phyloP scores from a whole-genome alignment of 1,140 invertebrate genomes.

The Scaptodrosophila lebanonensis region DNA sequence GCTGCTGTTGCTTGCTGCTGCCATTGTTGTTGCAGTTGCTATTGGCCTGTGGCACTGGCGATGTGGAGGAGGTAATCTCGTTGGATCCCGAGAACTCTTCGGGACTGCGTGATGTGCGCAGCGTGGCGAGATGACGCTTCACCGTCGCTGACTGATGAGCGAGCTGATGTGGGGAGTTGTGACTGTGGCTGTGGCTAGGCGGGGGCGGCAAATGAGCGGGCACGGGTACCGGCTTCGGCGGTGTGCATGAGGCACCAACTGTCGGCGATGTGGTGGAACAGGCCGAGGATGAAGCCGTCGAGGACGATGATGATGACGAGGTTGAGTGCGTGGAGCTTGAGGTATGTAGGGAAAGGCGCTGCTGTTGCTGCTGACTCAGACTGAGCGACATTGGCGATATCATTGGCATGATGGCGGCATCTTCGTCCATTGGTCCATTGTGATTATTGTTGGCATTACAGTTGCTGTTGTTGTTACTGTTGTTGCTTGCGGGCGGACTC shows the following conservation, averaged over 20 bases:
- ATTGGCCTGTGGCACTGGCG: constrained; percentile 71
- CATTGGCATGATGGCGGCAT: background rate
- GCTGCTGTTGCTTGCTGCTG: constrained; percentile 14
- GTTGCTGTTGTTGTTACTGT: constrained; percentile 2
- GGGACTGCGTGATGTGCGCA: constrained; percentile 61
- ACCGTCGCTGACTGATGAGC: constrained; percentile 4
- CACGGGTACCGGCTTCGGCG: constrained; percentile 36
- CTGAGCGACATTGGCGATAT: constrained; percentile 3
- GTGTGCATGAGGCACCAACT: constrained; percentile 40
- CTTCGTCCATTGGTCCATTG: constrained; percentile 2
- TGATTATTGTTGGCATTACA: background rate
- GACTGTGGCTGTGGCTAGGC: constrained; percentile 14
- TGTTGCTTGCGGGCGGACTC: constrained; percentile 20
- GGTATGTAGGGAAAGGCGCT: background rate
- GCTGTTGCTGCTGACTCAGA: constrained; percentile 7
- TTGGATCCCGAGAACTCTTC: constrained; percentile 78
- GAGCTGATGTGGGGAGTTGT: constrained; percentile 1
- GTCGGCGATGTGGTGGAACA: constrained; percentile 3
- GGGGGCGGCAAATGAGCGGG: constrained; percentile 10
- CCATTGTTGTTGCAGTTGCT: constrained; percentile 10
- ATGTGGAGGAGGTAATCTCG: constrained; percentile 81
- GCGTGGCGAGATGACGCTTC: constrained; percentile 19
- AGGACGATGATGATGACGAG: too few relatives aligned
- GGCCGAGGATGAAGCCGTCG: too few relatives aligned
- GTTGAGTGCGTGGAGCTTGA: too few relatives aligned